Conservation (phyloP, 2,888 invertebrate species). For the Deroplatys truncata region DNA sequence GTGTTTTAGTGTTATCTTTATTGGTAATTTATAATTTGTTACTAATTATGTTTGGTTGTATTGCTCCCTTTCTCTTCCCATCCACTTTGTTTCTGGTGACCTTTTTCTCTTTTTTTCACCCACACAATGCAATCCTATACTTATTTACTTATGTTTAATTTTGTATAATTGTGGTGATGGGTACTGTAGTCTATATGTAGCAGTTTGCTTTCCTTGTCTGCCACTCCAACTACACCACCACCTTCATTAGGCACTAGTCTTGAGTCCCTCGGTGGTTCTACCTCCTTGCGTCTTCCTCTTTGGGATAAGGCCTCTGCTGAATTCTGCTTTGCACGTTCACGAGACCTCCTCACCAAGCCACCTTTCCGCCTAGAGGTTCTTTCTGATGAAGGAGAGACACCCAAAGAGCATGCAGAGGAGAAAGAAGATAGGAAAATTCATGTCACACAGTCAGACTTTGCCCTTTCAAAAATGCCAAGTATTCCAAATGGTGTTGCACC, state of each 20-base stretch:
- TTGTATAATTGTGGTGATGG: background rate
- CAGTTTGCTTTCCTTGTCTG: slow-evolving; percentile 2
- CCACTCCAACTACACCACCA: slow-evolving; percentile 12
- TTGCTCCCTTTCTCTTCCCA: slow-evolving; percentile 6
- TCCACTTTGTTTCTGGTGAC: slow-evolving; percentile 15
- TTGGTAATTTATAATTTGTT: background rate
- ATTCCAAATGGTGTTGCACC: background rate
- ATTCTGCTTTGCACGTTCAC: slow-evolving; percentile 68
- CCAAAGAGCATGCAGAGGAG: background rate
- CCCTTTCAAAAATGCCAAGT: background rate
- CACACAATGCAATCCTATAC: slow-evolving; percentile 23
- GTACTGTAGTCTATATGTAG: background rate
- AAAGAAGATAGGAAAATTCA: background rate
- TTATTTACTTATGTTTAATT: slow-evolving; percentile 28
- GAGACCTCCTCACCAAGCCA: slow-evolving; percentile 56
- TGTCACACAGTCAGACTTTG: background rate
- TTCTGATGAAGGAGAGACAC: background rate
- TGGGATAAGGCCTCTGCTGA: slow-evolving; percentile 72
- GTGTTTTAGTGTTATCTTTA: background rate
- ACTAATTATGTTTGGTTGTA: background rate
- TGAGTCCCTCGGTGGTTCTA: slow-evolving; percentile 45
- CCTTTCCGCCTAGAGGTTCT: slow-evolving; percentile 19
- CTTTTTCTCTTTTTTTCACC: slow-evolving; percentile 17
- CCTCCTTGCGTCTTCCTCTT: slow-evolving; percentile 54
- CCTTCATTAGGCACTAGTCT: slow-evolving; percentile 47